Base-by-base conservation (phyloP, 2,888 invertebrate species). In the Laspeyria flexula region DNA sequence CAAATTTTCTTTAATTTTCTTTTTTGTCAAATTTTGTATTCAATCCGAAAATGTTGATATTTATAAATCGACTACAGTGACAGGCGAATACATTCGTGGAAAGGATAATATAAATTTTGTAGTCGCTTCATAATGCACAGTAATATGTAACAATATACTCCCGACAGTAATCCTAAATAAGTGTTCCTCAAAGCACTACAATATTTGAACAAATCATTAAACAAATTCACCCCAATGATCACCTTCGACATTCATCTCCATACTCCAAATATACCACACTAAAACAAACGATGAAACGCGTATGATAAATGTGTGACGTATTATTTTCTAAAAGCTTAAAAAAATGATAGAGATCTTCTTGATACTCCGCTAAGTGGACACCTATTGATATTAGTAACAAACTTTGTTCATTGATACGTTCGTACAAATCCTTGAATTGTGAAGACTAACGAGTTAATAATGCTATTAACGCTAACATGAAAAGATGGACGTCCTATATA, bases 291-390 rank as follows among this genome's bases (percentile, higher is more conserved):
- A 68, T 66, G 68, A 69, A 66, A 75, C 62, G 61, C 71, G 72
- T 43, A 57, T 43, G 76, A 77, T 75, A 79, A 80, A 80, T 71
- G 72, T 74, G 75, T 71, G 58, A 73, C 67, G 60, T 74, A 71
- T 71, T 76, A 78, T 69, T 70, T 62, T 65, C 69, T 77, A 75
- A 74, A 73, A 64, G 71, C 79, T 76, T 76, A 75, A 45, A 61
- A 21, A 61, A 67, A 64, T 60, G 71, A 67, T 56, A 73, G 88
- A 89, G 88, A 89, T 88, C 88, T 86, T 83, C 75, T 75, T 74
- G 76, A 81, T 72, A 84, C 79, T 81, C 81, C 69, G 78, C 85
- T 83, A 86, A 82, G 71, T 82, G 82, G 75, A 81, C 78, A 79
- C 69, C 71, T 73, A 60, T 55, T 59, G 43, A 38, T 42, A 50